These are phyloP conservation scores for Andrena dorsata DNA, from an alignment of 2,888 invertebrate genomes.

Conservation along the genomic window DNA sequence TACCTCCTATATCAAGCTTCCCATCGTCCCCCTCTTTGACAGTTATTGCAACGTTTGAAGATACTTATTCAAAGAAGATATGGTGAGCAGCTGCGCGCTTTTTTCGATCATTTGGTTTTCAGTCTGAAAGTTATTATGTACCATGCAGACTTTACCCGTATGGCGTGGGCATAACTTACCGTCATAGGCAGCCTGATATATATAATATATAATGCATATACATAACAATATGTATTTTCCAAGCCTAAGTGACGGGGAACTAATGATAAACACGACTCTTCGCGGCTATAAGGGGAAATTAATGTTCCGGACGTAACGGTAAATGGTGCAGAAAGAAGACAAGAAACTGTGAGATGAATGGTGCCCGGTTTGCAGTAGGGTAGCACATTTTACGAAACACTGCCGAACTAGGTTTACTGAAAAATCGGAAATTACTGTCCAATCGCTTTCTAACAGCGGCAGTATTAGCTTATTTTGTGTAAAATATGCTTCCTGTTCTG, in stretches of 20 bases:
- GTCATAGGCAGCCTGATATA: constrained; percentile 60
- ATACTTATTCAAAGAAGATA: constrained; percentile 80
- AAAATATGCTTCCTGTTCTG: not conserved
- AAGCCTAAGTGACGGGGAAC: constrained; percentile 79
- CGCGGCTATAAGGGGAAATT: constrained; percentile 77
- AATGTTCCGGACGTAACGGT: constrained; percentile 81
- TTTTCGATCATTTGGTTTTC: constrained; percentile 69
- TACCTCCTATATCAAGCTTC: constrained; percentile 78
- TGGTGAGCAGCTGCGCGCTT: constrained; percentile 80
- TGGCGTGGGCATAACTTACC: constrained; percentile 67
- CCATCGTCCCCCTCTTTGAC: constrained; percentile 76
- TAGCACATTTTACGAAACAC: constrained; percentile 63
- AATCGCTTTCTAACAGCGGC: constrained; percentile 3
- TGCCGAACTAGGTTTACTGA: constrained; percentile 45
- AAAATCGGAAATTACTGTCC: constrained; percentile 47
- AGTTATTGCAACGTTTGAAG: constrained; percentile 80
- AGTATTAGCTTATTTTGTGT: not conserved
- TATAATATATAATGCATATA: constrained; percentile 16
- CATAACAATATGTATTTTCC: constrained; percentile 55
- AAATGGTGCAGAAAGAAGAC: constrained; percentile 82
- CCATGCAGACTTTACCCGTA: constrained; percentile 57
- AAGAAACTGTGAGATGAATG: constrained; percentile 74
- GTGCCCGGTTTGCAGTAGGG: constrained; percentile 62
- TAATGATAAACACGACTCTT: constrained; percentile 81
- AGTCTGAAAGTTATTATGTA: constrained; percentile 73